These are phyloP conservation scores for Mungos mungo DNA, from an alignment of 2,113 vertebrate genomes.

Conservation along the genomic window DNA sequence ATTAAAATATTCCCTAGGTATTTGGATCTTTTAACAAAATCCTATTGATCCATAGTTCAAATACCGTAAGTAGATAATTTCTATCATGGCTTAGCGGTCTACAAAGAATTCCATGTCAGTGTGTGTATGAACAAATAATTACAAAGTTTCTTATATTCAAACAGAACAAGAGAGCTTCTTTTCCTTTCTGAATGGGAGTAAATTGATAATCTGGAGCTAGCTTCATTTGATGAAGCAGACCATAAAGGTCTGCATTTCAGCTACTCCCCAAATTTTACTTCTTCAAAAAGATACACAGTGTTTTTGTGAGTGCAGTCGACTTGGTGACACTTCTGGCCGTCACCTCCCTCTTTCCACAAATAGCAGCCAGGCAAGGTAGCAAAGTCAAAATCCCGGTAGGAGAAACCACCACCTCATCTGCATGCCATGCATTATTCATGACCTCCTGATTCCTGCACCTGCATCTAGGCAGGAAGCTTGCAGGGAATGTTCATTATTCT, in stretches of 20 bases:
- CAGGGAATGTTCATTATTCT: conserved; percentile 80
- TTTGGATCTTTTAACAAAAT: not conserved
- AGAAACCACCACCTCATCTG: conserved; percentile 82
- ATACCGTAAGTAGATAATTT: not conserved
- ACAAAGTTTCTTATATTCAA: conserved; percentile 58
- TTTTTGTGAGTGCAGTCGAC: conserved; percentile 55
- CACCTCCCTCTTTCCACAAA: conserved; percentile 51
- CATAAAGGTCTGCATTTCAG: conserved; percentile 58
- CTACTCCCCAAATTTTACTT: conserved; percentile 36
- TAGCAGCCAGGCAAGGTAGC: conserved; percentile 82
- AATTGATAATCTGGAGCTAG: conserved; percentile 51
- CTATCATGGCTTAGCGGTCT: not conserved
- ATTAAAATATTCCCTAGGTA: not conserved
- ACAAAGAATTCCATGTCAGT: conserved; percentile 35
- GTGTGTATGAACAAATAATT: not conserved
- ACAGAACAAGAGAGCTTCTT: conserved; percentile 54
- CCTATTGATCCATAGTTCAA: conserved; percentile 22
- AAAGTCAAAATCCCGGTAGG: conserved; percentile 76
- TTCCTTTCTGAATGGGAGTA: not conserved
- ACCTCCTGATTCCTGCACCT: conserved; percentile 86
- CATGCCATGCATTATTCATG: conserved; percentile 87
- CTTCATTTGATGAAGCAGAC: conserved; percentile 59
- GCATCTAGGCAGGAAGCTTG: conserved; percentile 85
- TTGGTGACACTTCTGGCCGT: conserved; percentile 28
- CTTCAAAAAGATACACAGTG: conserved; percentile 49